Evolutionary conservation across 2,888 invertebrate species (phyloP), one percentile per base, ranked within the genome.

Genomic region (Smittia sp.): DNA sequence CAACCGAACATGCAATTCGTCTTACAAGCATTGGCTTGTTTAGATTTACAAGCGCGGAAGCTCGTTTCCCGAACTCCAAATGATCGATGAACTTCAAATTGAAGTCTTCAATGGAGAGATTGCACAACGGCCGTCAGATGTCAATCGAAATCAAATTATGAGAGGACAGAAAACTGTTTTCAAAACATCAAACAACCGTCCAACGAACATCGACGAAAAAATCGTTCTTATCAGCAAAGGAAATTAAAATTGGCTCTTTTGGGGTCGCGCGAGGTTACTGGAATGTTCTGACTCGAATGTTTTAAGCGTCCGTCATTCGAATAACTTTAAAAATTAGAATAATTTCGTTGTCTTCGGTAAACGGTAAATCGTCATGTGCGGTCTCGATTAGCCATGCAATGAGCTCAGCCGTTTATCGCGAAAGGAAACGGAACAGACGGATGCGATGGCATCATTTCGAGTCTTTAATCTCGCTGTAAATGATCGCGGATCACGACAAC

Each of bases 191-290:
- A 32, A 32, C 32, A 32, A 32, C 3, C 11, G 15, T 13, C 46
- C 46, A 46, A n/a, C 46, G 11, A n/a, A n/a, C 46, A 58, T 6
- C 58, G 58, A 58, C 25, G 27, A 65, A 65, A 65, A 65, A 15
- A 27, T 27, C 32, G 15, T 9, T 66, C 39, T 66, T 66, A 39
- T 39, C 66, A 66, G 66, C 66, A 3, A 66, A 66, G 22, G 66
- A 66, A 66, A 66, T 38, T 38, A 65, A 18, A 39, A 39, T 38
- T 32, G 25, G 38, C 39, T 66, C 65, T 66, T 18, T 20, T 39
- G 66, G 20, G 63, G 63, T 25, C 63, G 15, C 11, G n/a, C 24
- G 25, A 25, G 63, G 63, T 63, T 63, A 63, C 25, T 63, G 15
- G 63, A 27, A 63, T 46, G 15, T 46, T 46, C 46, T 46, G 46